Base-by-base conservation (phyloP, 2,797 vertebrate genomes). In the Gymnoscopelus microlampas region DNA sequence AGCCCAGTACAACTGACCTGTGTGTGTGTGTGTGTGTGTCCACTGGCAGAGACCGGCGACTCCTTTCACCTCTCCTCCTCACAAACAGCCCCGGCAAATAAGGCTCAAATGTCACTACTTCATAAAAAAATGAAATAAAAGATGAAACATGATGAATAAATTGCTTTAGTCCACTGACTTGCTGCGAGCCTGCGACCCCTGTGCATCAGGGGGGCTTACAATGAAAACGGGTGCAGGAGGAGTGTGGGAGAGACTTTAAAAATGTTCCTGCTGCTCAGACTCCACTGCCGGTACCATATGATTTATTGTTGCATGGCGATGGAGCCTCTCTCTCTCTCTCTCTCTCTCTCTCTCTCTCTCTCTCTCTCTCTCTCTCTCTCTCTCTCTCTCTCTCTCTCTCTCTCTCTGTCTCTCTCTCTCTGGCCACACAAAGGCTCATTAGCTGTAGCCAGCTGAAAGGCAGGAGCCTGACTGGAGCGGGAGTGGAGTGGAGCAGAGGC, bases 401-500 rank as follows among this genome's bases (percentile, higher is more conserved):
- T 70, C 79, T 73, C 78, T 83, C 70, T 86, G 88, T 74, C 73
- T 76, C 67, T 77, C 65, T 70, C 79, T 73, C 78, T 83, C 70
- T 86, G 88, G 82, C 84, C 91, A 95, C 96, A 98, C 97, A 98
- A 97, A 98, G 97, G 93, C 96, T 97, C 96, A 97, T 98, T 97
- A 97, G 96, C 95, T 95, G 96, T 91, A 96, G 95, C 95, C 94
- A 89, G 94, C 95, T 90, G 94, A 95, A 93, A 93, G 90, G 94
- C 95, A 94, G 92, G 91, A 90, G 95, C 88, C 95, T 95, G 93
- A 93, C 94, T 95, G 95, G 86, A 88, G 85, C 80, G 76, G 39
- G 79, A 95, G 93, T 85, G 76, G 79, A 89, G 84, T 86, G 68
- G 86, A 87, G 89, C 81, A 82, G 82, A 95, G 93, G 87, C 94